Base-by-base conservation (phyloP, 2,113 vertebrate species). In the Scomber japonicus region DNA sequence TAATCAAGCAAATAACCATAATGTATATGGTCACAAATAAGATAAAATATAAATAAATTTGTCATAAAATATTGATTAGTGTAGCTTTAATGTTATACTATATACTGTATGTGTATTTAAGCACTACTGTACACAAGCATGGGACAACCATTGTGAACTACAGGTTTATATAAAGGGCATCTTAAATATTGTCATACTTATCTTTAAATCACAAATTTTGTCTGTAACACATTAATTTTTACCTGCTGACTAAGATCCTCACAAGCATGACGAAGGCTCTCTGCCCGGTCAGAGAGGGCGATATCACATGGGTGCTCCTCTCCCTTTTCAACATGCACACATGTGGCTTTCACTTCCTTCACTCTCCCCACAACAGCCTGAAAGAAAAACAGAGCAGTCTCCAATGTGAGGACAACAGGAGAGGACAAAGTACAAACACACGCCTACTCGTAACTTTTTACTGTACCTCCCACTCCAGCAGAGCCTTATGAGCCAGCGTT, bases 401-500 rank as follows among this genome's bases (percentile, higher is more conserved):
- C 27, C 62, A 21, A 72, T 79, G 17, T 66, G 63, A 81, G 17
- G 13, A 45, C 10, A 56, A 9, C 12, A 44, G 56, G 1, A 12
- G 11, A 27, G 45, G 15, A n/a, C 6, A n/a, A 5, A 8, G 7
- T 14, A 50, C 60, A 78, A 31, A 81, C 40, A 55, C 1, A 12
- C n/a, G 63, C 55, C 83, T 49, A 55, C 17, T 48, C 56, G 3
- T 40, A 55, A 66, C 53, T 11, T 1, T 57, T 59, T 21, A 35
- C 16, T 46, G 19, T 94, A 99, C 98, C 97, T 96, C 93, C 90
- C 94, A 96, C 57, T 97, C 95, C 71, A 92, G 86, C 66, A 96
- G 89, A 0, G 85, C 82, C 78, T 90, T 94, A 44, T 91, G 87
- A 16, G 95, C 93, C 27, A 94, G 92, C 21, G 89, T 87, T 40